Conservation (phyloP, 1,140 invertebrate genomes). For the Pseudachorutes palmiensis region DNA sequence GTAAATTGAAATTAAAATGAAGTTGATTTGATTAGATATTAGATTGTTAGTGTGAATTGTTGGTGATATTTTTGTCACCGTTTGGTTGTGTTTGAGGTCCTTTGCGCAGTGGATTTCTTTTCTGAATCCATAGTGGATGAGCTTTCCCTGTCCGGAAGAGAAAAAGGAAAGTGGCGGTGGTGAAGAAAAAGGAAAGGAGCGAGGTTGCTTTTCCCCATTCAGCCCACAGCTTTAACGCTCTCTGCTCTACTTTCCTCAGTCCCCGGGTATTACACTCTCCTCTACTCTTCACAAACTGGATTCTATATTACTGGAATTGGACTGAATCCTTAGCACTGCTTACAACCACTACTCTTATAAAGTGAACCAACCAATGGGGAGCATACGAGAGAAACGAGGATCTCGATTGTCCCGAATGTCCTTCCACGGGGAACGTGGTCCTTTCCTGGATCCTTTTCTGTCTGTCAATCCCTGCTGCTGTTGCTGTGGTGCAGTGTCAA, state of each 20-base stretch:
- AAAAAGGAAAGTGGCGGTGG: background rate
- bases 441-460: constrained; percentile 35
- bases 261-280: background rate
- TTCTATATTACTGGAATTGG: background rate
- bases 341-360: no score
- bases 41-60: no score
- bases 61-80: no score
- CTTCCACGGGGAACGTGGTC: constrained; percentile 20
- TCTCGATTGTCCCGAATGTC: background rate
- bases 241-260: background rate
- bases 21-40: no score
- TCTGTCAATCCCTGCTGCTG: constrained; percentile 36
- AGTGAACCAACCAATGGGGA: no score
- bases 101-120: no score
- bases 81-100: no score
- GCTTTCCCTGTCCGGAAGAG: background rate
- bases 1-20: no score
- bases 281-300: background rate
- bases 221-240: background rate
- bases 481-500: constrained; percentile 33
- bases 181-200: background rate
- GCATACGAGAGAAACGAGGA: background rate
- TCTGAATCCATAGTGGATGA: no score
- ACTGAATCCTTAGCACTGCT: background rate
- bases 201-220: background rate